These are phyloP conservation scores for Hipparchia sbordonii DNA, from an alignment of 2,888 invertebrate genomes.

Conservation along the genomic window DNA sequence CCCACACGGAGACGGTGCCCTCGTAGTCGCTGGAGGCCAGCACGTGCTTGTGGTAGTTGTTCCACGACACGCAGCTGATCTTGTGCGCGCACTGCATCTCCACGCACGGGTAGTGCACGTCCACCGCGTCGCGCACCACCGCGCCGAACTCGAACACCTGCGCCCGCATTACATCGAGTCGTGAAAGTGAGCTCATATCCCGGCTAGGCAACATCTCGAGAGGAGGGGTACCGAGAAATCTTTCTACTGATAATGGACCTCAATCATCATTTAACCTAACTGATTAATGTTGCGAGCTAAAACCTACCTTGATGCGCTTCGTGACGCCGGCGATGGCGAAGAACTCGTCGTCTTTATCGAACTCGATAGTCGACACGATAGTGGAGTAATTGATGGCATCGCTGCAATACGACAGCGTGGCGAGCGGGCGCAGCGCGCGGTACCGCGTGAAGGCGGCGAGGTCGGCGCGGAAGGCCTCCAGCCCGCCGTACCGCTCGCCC, in stretches of 20 bases:
- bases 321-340: slow-evolving; percentile 98
- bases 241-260: neutral
- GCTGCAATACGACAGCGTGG: slow-evolving; percentile 94
- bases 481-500: slow-evolving; percentile 67
- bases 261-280: neutral
- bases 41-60: slow-evolving; percentile 91
- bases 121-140: slow-evolving; percentile 92
- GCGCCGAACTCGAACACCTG: slow-evolving; percentile 90
- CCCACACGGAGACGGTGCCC: slow-evolving; percentile 96
- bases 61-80: slow-evolving; percentile 97
- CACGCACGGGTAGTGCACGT: slow-evolving; percentile 95
- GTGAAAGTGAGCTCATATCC: too few species aligned
- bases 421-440: slow-evolving; percentile 89
- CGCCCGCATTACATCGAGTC: neutral
- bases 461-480: slow-evolving; percentile 92
- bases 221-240: neutral
- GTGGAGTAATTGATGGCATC: slow-evolving; percentile 94
- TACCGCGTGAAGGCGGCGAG: slow-evolving; percentile 91
- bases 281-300: neutral
- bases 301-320: slow-evolving; percentile 92
- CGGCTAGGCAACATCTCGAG: too few species aligned
- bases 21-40: slow-evolving; percentile 97
- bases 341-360: slow-evolving; percentile 97
- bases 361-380: slow-evolving; percentile 96
- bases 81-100: slow-evolving; percentile 97